Percentiles rank a stretch among this genome's conserved stretches.
Conservation (phyloP, 2,888 invertebrate species). For the Acrocera orbiculus region DNA sequence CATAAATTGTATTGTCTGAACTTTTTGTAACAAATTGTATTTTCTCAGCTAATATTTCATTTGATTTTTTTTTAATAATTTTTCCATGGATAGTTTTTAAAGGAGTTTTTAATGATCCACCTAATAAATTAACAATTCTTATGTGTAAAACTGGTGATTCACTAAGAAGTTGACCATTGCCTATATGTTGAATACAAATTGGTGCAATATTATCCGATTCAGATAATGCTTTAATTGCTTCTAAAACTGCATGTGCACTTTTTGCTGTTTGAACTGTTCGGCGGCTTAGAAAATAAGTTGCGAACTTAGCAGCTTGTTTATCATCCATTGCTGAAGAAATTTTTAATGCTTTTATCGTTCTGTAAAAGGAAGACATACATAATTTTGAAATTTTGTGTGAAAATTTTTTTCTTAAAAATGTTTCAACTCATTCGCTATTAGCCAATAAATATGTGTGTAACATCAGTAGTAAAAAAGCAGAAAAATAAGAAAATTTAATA, state of each 20-base stretch:
- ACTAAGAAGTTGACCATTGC: slow-evolving; percentile 56
- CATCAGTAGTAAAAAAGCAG: no score
- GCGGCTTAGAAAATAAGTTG: slow-evolving; percentile 75
- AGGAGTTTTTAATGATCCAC: slow-evolving; percentile 39
- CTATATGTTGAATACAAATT: slow-evolving; percentile 62
- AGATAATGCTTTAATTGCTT: slow-evolving; percentile 44
- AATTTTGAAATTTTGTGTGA: not conserved
- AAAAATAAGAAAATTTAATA: no score
- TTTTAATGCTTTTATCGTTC: slow-evolving; percentile 41
- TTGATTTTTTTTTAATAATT: slow-evolving; percentile 33
- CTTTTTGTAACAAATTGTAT: slow-evolving; percentile 48
- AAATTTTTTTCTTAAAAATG: no score
- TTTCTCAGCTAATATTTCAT: slow-evolving; percentile 39
- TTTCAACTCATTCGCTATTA: no score
- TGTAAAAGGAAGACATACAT: slow-evolving; percentile 20
- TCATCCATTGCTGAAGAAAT: slow-evolving; percentile 51
- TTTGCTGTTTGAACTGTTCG: slow-evolving; percentile 74
- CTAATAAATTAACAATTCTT: slow-evolving; percentile 56
- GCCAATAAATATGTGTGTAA: no score
- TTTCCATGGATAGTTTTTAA: slow-evolving; percentile 21
- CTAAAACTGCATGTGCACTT: slow-evolving; percentile 65
- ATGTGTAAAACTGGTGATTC: slow-evolving; percentile 56
- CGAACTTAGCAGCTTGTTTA: slow-evolving; percentile 73
- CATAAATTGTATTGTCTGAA: slow-evolving; percentile 49
- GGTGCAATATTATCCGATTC: slow-evolving; percentile 60